These are phyloP conservation scores for Gymnodraco acuticeps DNA, from an alignment of 2,797 vertebrate genomes.

Conservation along the genomic window DNA sequence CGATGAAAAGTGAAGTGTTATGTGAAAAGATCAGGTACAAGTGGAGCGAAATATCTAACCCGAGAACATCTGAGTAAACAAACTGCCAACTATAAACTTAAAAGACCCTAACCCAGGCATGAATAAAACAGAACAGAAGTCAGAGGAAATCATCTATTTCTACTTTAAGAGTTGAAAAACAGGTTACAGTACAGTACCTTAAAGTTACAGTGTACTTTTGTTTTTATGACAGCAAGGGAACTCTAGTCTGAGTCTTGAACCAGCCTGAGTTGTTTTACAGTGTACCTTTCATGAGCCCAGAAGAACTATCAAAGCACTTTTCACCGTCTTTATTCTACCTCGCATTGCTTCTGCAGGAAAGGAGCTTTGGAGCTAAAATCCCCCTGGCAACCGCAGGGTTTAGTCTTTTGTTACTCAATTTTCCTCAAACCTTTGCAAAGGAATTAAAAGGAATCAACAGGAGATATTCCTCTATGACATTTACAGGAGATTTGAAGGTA, in stretches of 20 bases:
- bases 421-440: slow-evolving; percentile 58
- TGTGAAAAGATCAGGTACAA: not conserved
- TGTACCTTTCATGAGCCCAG: slow-evolving; percentile 38
- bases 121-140: not conserved
- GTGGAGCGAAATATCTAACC: not conserved
- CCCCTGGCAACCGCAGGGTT: slow-evolving; percentile 55
- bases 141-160: not conserved
- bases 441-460: slow-evolving; percentile 67
- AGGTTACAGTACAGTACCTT: slow-evolving; percentile 1
- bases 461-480: slow-evolving; percentile 49
- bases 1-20: not conserved
- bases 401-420: slow-evolving; percentile 63
- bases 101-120: not conserved
- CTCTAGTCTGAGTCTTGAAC: slow-evolving; percentile 27
- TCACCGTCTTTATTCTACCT: slow-evolving; percentile 46
- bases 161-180: not conserved
- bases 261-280: slow-evolving; percentile 31
- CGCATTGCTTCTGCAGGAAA: slow-evolving; percentile 29
- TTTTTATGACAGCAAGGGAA: slow-evolving; percentile 9
- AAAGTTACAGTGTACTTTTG: not conserved
- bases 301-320: slow-evolving; percentile 55
- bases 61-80: slow-evolving; percentile 11
- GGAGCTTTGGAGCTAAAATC: slow-evolving; percentile 59
- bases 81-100: slow-evolving; percentile 1
- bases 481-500: slow-evolving; percentile 60